phyloP scores from a whole-genome alignment of 1,140 invertebrate species.

The Megathymus violae region DNA sequence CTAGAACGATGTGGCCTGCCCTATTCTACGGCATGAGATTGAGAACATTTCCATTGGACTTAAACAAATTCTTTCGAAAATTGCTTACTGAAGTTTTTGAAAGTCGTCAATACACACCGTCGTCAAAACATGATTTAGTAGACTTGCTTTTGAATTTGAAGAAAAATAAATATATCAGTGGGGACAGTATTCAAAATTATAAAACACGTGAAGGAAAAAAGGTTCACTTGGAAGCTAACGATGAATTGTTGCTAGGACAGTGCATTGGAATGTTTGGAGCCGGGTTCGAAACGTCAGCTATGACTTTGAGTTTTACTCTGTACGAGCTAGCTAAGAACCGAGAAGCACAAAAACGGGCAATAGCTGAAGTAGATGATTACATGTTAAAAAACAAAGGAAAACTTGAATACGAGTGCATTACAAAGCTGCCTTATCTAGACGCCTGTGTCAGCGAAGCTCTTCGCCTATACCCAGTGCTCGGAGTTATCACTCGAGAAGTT shows the following conservation, averaged over 20 bases:
- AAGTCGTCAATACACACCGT: slow-evolving; percentile 40
- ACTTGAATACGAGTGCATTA: slow-evolving; percentile 67
- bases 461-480: slow-evolving; percentile 62
- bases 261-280: slow-evolving; percentile 58
- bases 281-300: slow-evolving; percentile 72
- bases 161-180: slow-evolving; percentile 41
- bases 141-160: slow-evolving; percentile 52
- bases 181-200: slow-evolving; percentile 45
- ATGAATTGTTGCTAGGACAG: slow-evolving; percentile 64
- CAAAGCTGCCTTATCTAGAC: slow-evolving; percentile 64
- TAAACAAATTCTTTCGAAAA: slow-evolving; percentile 46
- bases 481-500: slow-evolving; percentile 50
- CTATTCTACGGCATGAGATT: slow-evolving; percentile 50
- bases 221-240: slow-evolving; percentile 38
- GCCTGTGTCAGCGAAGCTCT: slow-evolving; percentile 59
- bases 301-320: slow-evolving; percentile 81
- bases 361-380: slow-evolving; percentile 83
- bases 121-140: slow-evolving; percentile 52
- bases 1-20: slow-evolving; percentile 49
- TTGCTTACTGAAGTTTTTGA: slow-evolving; percentile 49
- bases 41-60: slow-evolving; percentile 35
- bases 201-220: slow-evolving; percentile 38
- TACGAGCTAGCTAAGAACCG: slow-evolving; percentile 85
- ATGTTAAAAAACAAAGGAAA: slow-evolving; percentile 62
- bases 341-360: slow-evolving; percentile 83